These are phyloP conservation scores for Ailuropoda melanoleuca DNA, from an alignment of 2,113 vertebrate genomes.

Conservation along the genomic window DNA sequence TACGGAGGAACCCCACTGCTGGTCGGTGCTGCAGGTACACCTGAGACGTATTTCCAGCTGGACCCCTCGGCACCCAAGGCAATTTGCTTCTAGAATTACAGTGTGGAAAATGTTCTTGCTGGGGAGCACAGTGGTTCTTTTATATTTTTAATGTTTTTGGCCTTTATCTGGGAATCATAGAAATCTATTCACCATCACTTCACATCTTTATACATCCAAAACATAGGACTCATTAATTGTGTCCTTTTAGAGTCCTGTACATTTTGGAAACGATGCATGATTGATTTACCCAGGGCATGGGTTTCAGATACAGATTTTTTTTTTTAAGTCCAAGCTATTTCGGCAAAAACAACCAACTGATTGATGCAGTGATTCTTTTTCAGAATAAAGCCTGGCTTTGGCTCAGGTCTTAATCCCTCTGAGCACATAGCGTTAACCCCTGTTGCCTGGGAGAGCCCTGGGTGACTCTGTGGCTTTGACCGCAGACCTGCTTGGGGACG, in stretches of 20 bases:
- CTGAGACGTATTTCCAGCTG: neutral
- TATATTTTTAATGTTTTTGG: neutral
- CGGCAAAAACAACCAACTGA: neutral
- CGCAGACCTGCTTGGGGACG: accelerated
- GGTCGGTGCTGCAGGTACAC: neutral
- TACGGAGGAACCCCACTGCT: neutral
- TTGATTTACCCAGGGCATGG: neutral
- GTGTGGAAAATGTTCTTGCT: neutral
- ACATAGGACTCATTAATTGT: neutral
- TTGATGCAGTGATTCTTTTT: neutral
- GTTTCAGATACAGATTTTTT: neutral
- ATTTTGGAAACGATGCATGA: neutral
- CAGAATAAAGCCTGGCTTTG: neutral
- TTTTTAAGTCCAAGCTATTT: neutral
- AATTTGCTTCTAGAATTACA: neutral
- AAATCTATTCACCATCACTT: neutral
- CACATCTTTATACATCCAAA: neutral
- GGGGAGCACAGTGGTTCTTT: neutral
- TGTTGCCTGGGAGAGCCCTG: neutral
- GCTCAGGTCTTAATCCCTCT: neutral
- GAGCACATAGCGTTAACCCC: neutral
- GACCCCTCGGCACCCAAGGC: neutral
- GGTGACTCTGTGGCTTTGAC: accelerated
- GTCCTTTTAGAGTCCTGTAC: neutral
- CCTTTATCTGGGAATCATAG: neutral